These are phyloP conservation scores for Diplodus sargus DNA, from an alignment of 2,797 vertebrate species.

Conservation along the genomic window DNA sequence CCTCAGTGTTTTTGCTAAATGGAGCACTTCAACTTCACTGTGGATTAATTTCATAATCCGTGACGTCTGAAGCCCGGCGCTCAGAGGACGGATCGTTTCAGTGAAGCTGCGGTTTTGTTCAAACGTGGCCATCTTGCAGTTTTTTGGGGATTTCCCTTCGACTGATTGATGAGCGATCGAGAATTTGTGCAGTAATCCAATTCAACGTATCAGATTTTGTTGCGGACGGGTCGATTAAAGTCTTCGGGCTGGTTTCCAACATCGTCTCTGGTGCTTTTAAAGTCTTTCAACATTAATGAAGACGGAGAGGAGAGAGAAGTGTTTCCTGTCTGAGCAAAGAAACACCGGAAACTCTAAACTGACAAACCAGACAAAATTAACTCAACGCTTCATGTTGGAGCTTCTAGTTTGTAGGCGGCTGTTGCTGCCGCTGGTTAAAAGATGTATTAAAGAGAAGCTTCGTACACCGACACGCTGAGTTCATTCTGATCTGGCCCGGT, in stretches of 20 bases:
- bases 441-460: too few species aligned
- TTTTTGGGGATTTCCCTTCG: background rate
- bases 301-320: background rate
- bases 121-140: background rate
- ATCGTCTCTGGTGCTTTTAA: background rate
- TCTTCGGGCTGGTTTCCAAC: too few species aligned
- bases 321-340: background rate
- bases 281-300: background rate
- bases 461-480: too few species aligned
- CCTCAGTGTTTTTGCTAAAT: constrained; percentile 39
- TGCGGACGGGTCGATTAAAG: background rate
- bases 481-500: too few species aligned
- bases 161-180: background rate
- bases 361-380: background rate
- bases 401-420: background rate
- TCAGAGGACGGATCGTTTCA: constrained; percentile 1
- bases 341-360: background rate
- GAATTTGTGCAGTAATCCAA: background rate
- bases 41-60: constrained; percentile 44
- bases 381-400: background rate
- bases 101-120: background rate
- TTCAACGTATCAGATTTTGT: background rate
- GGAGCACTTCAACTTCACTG: constrained; percentile 17
- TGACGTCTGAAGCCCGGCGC: constrained; percentile 2
- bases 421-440: background rate